Evolutionary conservation across 2,797 vertebrate species (phyloP).

Genomic region (Pitangus sulphuratus): DNA sequence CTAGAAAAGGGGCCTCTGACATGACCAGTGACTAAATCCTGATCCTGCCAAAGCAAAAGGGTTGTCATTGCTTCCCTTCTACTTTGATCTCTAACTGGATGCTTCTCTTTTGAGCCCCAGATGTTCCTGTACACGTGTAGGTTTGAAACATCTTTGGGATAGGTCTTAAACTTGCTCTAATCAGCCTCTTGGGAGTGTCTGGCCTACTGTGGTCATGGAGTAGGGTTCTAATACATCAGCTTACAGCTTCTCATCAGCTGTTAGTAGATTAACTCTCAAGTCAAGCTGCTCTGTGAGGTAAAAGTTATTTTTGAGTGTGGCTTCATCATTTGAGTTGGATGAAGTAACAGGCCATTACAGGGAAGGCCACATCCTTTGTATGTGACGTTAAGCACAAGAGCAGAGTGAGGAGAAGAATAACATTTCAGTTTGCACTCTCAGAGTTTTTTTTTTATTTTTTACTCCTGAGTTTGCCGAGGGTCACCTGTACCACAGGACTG

Average conservation of each 20-base stretch:
- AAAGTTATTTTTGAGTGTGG: slow-evolving; percentile 1
- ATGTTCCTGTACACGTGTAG: not conserved
- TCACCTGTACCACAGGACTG: not conserved
- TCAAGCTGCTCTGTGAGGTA: not conserved
- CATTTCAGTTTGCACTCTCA: not conserved
- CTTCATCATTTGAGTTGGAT: not conserved
- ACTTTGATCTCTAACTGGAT: not conserved
- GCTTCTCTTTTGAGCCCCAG: not conserved
- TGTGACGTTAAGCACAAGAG: not conserved
- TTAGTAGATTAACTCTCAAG: not conserved
- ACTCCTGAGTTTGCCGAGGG: not conserved
- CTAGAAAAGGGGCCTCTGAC: not conserved
- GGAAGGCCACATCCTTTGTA: not conserved
- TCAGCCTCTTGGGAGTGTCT: not conserved
- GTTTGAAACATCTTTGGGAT: not conserved
- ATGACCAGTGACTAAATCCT: not conserved
- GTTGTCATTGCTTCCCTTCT: not conserved
- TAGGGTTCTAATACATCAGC: not conserved
- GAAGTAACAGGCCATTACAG: not conserved
- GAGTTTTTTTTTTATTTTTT: not conserved
- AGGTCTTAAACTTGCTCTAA: not conserved
- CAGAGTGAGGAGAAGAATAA: not conserved
- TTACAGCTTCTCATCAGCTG: not conserved
- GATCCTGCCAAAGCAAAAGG: not conserved
- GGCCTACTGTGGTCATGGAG: not conserved